A percentile compares a stretch with the other conserved stretches of the same genome.
phyloP scores from a whole-genome alignment of 2,888 invertebrate genomes.

The Beris morrisii region DNA sequence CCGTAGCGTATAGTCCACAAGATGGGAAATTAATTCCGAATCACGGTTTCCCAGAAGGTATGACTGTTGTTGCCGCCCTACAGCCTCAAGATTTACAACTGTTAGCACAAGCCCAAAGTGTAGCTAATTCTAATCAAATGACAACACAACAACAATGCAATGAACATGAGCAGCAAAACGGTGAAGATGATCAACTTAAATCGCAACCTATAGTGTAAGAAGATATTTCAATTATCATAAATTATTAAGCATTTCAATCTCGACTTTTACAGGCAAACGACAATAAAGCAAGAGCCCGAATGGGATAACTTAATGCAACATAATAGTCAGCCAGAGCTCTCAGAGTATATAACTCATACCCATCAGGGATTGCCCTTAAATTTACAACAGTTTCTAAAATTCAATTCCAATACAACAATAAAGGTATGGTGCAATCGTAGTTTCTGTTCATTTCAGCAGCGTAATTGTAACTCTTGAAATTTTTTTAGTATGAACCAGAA shows the following conservation, averaged over 20 bases:
- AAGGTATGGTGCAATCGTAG: constrained; percentile 35
- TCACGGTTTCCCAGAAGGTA: constrained; percentile 58
- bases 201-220: constrained; percentile 34
- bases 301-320: constrained; percentile 51
- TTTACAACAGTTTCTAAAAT: constrained; percentile 66
- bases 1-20: constrained; percentile 71
- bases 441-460: background rate
- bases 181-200: constrained; percentile 35
- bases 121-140: constrained; percentile 24
- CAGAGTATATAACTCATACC: constrained; percentile 58
- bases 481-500: constrained; percentile 51
- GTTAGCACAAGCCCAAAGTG: constrained; percentile 51
- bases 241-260: background rate
- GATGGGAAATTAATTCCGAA: constrained; percentile 64
- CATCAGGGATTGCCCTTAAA: constrained; percentile 61
- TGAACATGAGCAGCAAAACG: constrained; percentile 20
- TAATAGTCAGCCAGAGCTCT: constrained; percentile 54
- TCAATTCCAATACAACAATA: constrained; percentile 60
- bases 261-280: constrained; percentile 15
- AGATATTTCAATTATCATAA: constrained; percentile 29
- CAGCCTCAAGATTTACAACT: constrained; percentile 72
- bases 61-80: constrained; percentile 69
- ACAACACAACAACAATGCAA: constrained; percentile 16
- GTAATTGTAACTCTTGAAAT: background rate
- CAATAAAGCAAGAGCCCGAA: constrained; percentile 52